Evolutionary conservation across 2,888 invertebrate genomes (phyloP).

Genomic region (Bibio marci): DNA sequence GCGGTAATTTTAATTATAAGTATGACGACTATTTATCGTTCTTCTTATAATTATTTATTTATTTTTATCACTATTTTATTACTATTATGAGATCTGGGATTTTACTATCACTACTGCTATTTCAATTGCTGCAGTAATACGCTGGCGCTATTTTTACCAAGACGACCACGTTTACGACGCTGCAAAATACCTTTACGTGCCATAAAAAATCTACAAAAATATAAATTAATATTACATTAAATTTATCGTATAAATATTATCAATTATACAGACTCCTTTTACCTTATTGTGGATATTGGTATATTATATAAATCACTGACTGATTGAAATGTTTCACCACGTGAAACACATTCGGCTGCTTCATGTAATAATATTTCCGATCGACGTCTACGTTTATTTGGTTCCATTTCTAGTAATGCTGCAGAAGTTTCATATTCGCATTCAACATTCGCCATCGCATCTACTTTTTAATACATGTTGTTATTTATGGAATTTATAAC

Average conservation of each 20-base stretch:
- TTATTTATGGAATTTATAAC: too few species aligned
- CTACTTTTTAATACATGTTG: constrained; percentile 12
- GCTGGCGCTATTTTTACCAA: too few species aligned
- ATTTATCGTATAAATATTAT: neutral
- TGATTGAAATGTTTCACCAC: constrained; percentile 73
- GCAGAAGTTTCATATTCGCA: constrained; percentile 36
- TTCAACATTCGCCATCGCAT: constrained; percentile 45
- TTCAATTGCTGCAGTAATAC: too few species aligned
- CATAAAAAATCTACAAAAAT: constrained; percentile 54
- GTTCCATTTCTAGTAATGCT: neutral
- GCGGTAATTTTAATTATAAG: too few species aligned
- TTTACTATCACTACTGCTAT: too few species aligned
- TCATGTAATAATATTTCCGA: constrained; percentile 61
- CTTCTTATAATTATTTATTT: too few species aligned
- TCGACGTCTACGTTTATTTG: constrained; percentile 39
- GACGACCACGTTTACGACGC: constrained; percentile 55
- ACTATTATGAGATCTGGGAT: too few species aligned
- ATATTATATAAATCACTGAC: constrained; percentile 77
- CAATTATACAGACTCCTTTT: constrained; percentile 7
- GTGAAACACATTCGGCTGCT: constrained; percentile 72
- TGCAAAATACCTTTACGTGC: constrained; percentile 70
- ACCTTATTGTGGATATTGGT: constrained; percentile 68
- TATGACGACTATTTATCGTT: too few species aligned
- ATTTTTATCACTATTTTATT: too few species aligned
- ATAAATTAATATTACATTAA: neutral